Evolutionary conservation across 1,140 invertebrate genomes (phyloP), one percentile per base, ranked within the genome.

Genomic region (Drosophila athabasca): DNA sequence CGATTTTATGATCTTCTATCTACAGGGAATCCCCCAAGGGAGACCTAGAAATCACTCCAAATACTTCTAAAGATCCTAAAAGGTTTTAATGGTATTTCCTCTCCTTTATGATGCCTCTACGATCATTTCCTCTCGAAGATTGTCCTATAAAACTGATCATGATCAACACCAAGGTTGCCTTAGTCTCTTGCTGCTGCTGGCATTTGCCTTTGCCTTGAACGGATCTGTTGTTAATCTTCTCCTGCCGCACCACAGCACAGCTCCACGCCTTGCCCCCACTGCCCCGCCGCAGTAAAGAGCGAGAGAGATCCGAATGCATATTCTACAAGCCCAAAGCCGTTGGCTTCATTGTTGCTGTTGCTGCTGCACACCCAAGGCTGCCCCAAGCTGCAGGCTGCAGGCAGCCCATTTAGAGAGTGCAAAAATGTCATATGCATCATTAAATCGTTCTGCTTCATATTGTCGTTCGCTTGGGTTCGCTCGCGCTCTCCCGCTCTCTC

Each of bases 361-460:
- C 8, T 62, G 13, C 15, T 66, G 57, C 52, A 73, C 64, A 43
- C 68, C 72, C 73, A 77, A 81, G 74, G 73, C 57, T 74, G 54
- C 46, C 7, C 26, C 22, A 24, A 24, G 29, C 29, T 31, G 29
- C 29, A 1, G 2, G 9, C 31, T 35, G 31, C 31, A 75, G 80
- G 50, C 68, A 81, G 81, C 73, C 82, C 82, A 88, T 87, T 87
- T 90, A 90, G 81, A 89, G 87, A 90, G 87, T 88, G 88, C 87
- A 90, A 90, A 90, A 90, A 90, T 90, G 87, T 90, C 88, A 83
- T 90, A 90, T 88, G 87, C 88, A 88, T 90, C 87, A 90, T 90
- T 90, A 90, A 90, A 87, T 77, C 88, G 87, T 83, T 90, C 83
- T 87, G 88, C 87, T 82, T 90, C 87, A 90, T 90, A 87, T 87